These are phyloP conservation scores for Sthenelais limicola DNA, from an alignment of 2,888 invertebrate species.

Conservation along the genomic window DNA sequence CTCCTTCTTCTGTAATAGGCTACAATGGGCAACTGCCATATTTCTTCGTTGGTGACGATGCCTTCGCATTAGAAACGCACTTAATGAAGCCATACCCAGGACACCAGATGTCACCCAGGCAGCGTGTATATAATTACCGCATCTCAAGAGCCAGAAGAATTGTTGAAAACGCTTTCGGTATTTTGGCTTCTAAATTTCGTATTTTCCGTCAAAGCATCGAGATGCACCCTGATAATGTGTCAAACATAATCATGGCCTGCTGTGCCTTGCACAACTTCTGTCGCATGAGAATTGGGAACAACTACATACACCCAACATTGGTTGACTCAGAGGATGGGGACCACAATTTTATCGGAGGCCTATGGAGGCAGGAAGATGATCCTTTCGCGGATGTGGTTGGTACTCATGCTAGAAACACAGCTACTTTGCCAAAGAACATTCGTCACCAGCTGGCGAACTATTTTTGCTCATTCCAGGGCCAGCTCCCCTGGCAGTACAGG, in stretches of 20 bases:
- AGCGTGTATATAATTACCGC: slow-evolving; percentile 34
- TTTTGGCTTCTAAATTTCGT: slow-evolving; percentile 31
- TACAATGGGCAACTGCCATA: slow-evolving; percentile 43
- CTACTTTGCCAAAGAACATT: too few relatives aligned
- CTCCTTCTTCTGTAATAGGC: neutral
- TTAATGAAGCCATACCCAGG: slow-evolving; percentile 39
- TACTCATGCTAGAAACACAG: too few relatives aligned
- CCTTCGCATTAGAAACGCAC: slow-evolving; percentile 28
- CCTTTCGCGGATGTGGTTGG: too few relatives aligned
- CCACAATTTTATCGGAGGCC: too few relatives aligned
- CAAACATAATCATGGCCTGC: neutral
- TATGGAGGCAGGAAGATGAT: too few relatives aligned
- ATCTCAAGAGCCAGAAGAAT: slow-evolving; percentile 12
- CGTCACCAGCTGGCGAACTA: too few relatives aligned
- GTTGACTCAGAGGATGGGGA: too few relatives aligned
- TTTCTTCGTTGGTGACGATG: slow-evolving; percentile 43
- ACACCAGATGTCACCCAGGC: neutral
- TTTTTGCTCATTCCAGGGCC: too few relatives aligned
- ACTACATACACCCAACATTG: too few relatives aligned
- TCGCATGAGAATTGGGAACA: too few relatives aligned
- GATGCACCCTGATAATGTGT: neutral
- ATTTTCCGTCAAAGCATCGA: neutral
- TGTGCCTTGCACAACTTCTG: neutral
- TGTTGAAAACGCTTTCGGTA: slow-evolving; percentile 38
- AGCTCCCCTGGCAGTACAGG: too few relatives aligned